These are phyloP conservation scores for Drosophila ficusphila DNA, from an alignment of 1,140 invertebrate species.

Conservation along the genomic window DNA sequence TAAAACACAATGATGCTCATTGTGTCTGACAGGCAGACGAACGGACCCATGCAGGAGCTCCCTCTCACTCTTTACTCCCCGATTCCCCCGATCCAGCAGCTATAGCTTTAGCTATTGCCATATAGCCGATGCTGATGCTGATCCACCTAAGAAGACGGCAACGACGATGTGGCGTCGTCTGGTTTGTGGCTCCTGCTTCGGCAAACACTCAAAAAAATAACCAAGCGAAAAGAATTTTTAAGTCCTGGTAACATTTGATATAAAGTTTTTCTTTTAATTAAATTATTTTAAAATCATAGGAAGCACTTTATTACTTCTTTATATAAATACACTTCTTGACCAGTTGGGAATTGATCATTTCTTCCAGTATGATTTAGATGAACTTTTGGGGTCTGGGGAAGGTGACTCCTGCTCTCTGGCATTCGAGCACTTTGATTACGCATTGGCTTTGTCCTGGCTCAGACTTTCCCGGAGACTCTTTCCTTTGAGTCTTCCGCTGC, in stretches of 20 bases:
- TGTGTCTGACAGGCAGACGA: constrained; percentile 73
- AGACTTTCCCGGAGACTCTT: constrained; percentile 21
- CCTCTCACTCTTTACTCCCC: neutral
- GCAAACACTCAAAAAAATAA: neutral
- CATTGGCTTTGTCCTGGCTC: constrained; percentile 56
- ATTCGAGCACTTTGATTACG: constrained; percentile 73
- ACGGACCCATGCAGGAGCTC: constrained; percentile 15
- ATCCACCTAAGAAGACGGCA: constrained; percentile 74
- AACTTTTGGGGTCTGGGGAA: neutral
- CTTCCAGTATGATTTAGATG: neutral
- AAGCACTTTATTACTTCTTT: too few relatives aligned
- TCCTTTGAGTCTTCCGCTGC: neutral
- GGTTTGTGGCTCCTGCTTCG: constrained; percentile 18
- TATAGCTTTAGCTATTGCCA: neutral
- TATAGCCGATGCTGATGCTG: constrained; percentile 31
- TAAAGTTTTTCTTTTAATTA: too few relatives aligned
- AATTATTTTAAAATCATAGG: too few relatives aligned
- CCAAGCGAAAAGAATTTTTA: too few relatives aligned
- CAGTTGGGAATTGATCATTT: too few relatives aligned
- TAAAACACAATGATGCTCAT: constrained; percentile 83
- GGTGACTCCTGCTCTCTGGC: neutral
- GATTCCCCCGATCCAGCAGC: neutral
- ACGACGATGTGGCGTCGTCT: constrained; percentile 71
- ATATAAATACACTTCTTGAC: too few relatives aligned
- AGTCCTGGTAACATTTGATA: too few relatives aligned